Percentiles rank a stretch among this genome's conserved stretches.
These are phyloP conservation scores for Chiropotes sagulatus DNA, from an alignment of 2,797 vertebrate genomes.

Conservation along the genomic window DNA sequence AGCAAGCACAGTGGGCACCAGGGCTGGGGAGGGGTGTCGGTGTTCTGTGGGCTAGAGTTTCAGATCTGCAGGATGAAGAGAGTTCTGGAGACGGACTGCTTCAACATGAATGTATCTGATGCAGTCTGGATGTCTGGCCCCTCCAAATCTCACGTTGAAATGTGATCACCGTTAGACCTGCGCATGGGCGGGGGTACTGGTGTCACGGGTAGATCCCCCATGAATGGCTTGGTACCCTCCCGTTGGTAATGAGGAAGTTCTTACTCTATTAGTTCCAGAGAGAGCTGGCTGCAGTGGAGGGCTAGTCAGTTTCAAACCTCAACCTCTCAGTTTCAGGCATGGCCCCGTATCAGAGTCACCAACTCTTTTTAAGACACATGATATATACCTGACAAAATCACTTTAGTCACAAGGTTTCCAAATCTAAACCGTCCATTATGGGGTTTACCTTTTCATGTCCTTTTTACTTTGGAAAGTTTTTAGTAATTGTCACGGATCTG, in stretches of 20 bases:
- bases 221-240: too few species aligned
- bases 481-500: background rate
- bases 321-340: rapidly evolving
- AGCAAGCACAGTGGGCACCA: rapidly evolving
- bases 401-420: too few species aligned
- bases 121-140: too few species aligned
- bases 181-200: too few species aligned
- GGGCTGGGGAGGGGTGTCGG: rapidly evolving
- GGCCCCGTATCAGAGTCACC: background rate
- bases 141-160: too few species aligned
- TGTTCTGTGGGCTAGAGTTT: too few species aligned
- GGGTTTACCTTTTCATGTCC: rapidly evolving
- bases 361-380: background rate
- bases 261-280: too few species aligned
- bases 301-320: background rate
- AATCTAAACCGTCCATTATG: rapidly evolving
- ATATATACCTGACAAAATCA: background rate
- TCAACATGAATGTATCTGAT: rapidly evolving
- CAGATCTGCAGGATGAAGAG: background rate
- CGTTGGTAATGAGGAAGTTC: too few species aligned
- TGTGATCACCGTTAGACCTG: too few species aligned
- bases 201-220: too few species aligned
- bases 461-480: background rate
- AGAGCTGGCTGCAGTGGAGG: too few species aligned
- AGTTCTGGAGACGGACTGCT: rapidly evolving